Conservation (phyloP, 2,113 vertebrate genomes). For the Mungos mungo region DNA sequence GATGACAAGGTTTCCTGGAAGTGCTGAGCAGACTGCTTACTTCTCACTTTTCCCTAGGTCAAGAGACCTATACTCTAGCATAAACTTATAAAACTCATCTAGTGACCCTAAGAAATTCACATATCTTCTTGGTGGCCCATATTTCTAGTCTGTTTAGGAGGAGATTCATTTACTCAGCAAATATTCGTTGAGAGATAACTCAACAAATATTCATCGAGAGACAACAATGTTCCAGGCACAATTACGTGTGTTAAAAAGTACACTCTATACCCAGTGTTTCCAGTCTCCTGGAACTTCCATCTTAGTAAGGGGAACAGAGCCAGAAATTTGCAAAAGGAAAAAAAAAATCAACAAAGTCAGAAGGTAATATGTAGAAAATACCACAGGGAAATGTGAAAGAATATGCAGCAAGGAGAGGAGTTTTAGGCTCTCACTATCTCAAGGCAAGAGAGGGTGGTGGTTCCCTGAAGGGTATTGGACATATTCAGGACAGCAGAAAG, state of each 20-base stretch:
- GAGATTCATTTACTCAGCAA: slow-evolving; percentile 22
- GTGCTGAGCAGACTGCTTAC: neutral
- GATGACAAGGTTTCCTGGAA: neutral
- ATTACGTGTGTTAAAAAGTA: neutral
- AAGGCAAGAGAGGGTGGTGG: neutral
- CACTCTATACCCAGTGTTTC: neutral
- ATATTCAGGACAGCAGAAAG: neutral
- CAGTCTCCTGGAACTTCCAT: neutral
- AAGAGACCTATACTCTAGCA: neutral
- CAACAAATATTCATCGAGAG: slow-evolving; percentile 11
- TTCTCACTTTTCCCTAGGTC: neutral
- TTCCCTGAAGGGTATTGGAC: neutral
- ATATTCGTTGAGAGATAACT: neutral
- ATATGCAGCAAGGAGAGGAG: neutral
- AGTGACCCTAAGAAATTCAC: neutral
- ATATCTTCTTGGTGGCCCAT: slow-evolving; percentile 7
- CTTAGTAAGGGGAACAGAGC: neutral
- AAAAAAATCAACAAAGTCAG: neutral
- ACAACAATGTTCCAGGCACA: neutral
- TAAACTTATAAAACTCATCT: slow-evolving; percentile 22
- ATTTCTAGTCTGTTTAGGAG: slow-evolving; percentile 4
- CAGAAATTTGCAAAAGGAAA: neutral
- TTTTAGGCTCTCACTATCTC: neutral
- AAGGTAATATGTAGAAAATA: neutral
- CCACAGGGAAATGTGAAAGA: neutral